Evolutionary conservation across 2,113 vertebrate species (phyloP).

Genomic region (Grammomys dolichurus): DNA sequence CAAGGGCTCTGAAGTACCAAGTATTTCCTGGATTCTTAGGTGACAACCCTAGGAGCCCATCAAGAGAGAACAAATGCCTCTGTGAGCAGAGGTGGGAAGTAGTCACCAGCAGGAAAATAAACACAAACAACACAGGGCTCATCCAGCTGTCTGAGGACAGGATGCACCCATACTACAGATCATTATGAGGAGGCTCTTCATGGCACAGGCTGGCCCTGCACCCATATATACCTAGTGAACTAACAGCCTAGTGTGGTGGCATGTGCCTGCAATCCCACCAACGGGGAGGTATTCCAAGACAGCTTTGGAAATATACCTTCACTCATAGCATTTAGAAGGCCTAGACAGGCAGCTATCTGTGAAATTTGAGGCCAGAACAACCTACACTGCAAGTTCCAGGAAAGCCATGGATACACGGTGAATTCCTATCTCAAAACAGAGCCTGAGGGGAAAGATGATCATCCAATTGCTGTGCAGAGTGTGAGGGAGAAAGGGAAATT

Average conservation of each 20-base stretch:
- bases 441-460: not conserved
- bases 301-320: not conserved
- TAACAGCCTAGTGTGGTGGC: not conserved
- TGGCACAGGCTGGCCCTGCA: not conserved
- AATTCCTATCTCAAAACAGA: not conserved
- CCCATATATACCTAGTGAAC: not conserved
- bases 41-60: not conserved
- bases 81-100: not conserved
- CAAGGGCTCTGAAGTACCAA: not conserved
- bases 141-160: not conserved
- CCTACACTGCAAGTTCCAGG: not conserved
- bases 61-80: not conserved
- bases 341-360: not conserved
- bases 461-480: not conserved
- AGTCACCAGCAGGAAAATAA: conserved; percentile 28
- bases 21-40: not conserved
- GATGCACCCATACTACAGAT: not conserved
- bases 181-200: not conserved
- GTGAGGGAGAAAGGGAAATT: not conserved
- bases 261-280: not conserved
- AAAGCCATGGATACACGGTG: not conserved
- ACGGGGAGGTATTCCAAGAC: no score
- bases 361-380: not conserved
- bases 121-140: not conserved
- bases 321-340: not conserved